These are phyloP conservation scores for Megaptera novaeangliae DNA, from an alignment of 2,113 vertebrate genomes.

Conservation along the genomic window DNA sequence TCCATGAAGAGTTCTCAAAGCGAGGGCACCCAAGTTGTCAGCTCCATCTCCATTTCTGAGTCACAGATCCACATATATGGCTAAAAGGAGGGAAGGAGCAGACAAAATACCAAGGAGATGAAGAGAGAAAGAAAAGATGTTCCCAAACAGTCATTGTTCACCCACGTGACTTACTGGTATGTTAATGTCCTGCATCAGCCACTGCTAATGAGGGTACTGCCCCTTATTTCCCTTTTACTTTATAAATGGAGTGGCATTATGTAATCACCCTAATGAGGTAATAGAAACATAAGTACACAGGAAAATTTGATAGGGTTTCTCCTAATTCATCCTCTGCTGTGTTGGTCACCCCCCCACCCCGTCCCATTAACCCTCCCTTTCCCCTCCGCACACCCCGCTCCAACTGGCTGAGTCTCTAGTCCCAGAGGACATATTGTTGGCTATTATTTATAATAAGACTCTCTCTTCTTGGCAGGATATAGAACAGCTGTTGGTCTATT, in stretches of 20 bases:
- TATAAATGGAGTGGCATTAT: constrained; percentile 59
- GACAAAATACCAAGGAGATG: constrained; percentile 42
- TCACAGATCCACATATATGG: constrained; percentile 21
- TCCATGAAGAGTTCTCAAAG: background rate
- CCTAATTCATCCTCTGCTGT: constrained; percentile 16
- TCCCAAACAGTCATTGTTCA: background rate
- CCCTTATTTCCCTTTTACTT: constrained; percentile 26
- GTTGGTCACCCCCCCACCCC: background rate
- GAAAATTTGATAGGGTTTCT: constrained; percentile 52
- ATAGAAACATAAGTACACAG: constrained; percentile 55
- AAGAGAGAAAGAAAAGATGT: constrained; percentile 22
- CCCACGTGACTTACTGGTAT: background rate
- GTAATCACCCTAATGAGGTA: constrained; percentile 52
- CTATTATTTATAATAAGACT: constrained; percentile 69
- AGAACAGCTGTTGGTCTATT: constrained; percentile 72
- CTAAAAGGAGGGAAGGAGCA: background rate
- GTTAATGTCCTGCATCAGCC: constrained; percentile 9
- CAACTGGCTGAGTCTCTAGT: background rate
- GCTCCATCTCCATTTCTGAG: background rate
- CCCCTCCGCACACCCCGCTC: background rate
- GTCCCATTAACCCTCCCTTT: background rate
- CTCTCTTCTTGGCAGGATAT: constrained; percentile 65
- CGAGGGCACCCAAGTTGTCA: background rate
- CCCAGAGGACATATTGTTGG: constrained; percentile 54
- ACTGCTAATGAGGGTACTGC: background rate